Evolutionary conservation across 1,140 invertebrate species (phyloP).

Genomic region (Pygmarrhopalites habei): DNA sequence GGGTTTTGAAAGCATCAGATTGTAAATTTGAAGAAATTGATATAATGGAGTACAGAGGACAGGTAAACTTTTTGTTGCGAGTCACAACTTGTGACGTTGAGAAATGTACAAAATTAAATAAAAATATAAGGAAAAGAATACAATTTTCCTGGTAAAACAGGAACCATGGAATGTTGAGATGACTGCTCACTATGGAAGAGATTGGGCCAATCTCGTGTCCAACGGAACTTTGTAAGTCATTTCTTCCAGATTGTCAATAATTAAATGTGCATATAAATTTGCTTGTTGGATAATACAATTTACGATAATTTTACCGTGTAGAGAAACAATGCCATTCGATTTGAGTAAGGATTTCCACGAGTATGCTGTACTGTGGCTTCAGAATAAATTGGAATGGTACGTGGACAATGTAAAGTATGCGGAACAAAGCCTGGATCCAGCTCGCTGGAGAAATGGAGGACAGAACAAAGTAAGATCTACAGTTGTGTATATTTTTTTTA

Average conservation of each 20-base stretch:
- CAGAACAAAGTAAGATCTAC: no score
- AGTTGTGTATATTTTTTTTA: no score
- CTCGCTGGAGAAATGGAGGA: neutral
- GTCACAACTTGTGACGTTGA: no score
- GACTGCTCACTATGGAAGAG: conserved; percentile 23
- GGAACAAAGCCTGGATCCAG: conserved; percentile 10
- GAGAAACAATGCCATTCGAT: conserved; percentile 11
- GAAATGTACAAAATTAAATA: no score
- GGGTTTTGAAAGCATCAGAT: conserved; percentile 2
- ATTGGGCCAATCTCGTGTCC: conserved; percentile 18
- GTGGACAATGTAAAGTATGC: conserved; percentile 28
- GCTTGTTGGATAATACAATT: no score
- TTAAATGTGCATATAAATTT: no score
- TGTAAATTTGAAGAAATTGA: conserved; percentile 37
- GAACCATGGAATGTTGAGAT: conserved; percentile 18
- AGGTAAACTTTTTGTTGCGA: no score
- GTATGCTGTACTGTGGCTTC: conserved; percentile 32
- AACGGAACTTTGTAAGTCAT: conserved; percentile 1
- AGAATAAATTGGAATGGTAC: conserved; percentile 26
- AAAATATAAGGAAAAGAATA: no score
- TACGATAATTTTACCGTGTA: no score
- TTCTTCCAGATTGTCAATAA: conserved; percentile 12
- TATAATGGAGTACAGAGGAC: conserved; percentile 29
- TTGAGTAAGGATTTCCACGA: conserved; percentile 29
- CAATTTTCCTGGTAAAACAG: no score